Percentiles rank a stretch among this genome's conserved stretches.
Evolutionary conservation across 1,140 invertebrate species (phyloP).

Genomic region (Zaprionus davidi): DNA sequence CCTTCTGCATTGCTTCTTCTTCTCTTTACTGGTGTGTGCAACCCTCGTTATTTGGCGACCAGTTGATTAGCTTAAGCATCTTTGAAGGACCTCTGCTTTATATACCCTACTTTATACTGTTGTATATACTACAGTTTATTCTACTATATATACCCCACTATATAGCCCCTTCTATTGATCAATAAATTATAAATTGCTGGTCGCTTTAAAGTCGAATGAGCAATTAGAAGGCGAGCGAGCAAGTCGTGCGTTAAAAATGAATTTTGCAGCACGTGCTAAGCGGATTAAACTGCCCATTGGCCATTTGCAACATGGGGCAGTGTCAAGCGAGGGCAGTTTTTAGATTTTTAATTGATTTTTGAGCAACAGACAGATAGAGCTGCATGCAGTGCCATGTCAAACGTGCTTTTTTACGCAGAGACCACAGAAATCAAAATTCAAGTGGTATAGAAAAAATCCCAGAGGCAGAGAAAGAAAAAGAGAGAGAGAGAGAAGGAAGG

Average conservation of each 20-base stretch:
- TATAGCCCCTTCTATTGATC: neutral
- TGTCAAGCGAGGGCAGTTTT: conserved; percentile 26
- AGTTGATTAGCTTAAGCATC: conserved; percentile 75
- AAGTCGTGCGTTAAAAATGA: conserved; percentile 25
- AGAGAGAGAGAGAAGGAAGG: neutral
- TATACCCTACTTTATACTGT: too few relatives aligned
- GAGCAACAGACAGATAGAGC: conserved; percentile 4
- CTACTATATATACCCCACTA: neutral
- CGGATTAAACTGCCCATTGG: conserved; percentile 50
- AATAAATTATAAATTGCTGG: neutral
- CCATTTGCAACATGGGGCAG: conserved; percentile 20
- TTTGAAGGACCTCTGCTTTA: too few relatives aligned
- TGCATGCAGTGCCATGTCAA: conserved; percentile 2
- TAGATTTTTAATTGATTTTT: conserved; percentile 52
- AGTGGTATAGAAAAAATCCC: neutral
- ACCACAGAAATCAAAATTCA: conserved; percentile 9
- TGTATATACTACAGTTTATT: too few relatives aligned
- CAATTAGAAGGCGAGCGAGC: conserved; percentile 8
- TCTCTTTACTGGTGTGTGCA: conserved; percentile 20
- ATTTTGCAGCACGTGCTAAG: conserved; percentile 20
- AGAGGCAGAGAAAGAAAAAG: neutral
- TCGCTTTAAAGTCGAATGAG: neutral
- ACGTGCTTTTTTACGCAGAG: conserved; percentile 22
- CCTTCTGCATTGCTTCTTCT: conserved; percentile 9
- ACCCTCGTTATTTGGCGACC: conserved; percentile 70